Percentiles rank a stretch among this genome's conserved stretches.
Conservation (phyloP, 2,797 vertebrate species). For the Acipenser oxyrinchus region DNA sequence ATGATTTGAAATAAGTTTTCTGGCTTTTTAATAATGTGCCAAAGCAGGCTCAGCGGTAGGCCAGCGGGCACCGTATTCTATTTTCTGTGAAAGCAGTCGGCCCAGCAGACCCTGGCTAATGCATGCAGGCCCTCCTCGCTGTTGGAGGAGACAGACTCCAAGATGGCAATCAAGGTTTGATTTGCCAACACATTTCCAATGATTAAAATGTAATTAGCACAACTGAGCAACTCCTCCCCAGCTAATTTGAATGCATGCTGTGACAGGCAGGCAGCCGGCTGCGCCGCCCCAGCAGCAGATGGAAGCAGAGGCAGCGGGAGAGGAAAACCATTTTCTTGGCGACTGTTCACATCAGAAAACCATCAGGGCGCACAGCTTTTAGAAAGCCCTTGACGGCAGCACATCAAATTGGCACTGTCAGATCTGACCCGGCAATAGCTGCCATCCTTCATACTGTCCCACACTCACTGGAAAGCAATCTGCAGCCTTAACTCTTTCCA, state of each 20-base stretch:
- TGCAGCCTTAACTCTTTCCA: constrained; percentile 64
- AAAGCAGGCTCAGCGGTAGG: constrained; percentile 73
- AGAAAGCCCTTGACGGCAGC: constrained; percentile 80
- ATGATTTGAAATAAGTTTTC: constrained; percentile 76
- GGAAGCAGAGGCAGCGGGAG: constrained; percentile 85
- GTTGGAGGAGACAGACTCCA: constrained; percentile 82
- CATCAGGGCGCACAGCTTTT: constrained; percentile 86
- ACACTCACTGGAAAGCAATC: constrained; percentile 58
- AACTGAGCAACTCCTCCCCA: constrained; percentile 98
- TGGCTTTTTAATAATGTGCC: constrained; percentile 81
- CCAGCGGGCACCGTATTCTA: constrained; percentile 67
- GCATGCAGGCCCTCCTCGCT: constrained; percentile 73
- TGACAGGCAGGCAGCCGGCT: constrained; percentile 96
- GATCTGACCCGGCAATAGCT: constrained; percentile 83
- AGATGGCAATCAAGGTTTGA: constrained; percentile 99
- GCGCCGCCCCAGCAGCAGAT: constrained; percentile 96
- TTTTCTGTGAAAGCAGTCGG: constrained; percentile 66
- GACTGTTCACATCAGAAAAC: constrained; percentile 96
- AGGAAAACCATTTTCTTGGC: constrained; percentile 93
- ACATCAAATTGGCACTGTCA: constrained; percentile 85
- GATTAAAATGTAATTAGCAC: constrained; percentile 99
- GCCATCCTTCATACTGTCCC: constrained; percentile 85
- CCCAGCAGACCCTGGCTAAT: constrained; percentile 62
- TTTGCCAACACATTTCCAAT: constrained; percentile 99
- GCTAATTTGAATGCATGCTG: constrained; percentile 98